These are phyloP conservation scores for Channa striata DNA, from an alignment of 2,797 vertebrate species.

Conservation along the genomic window DNA sequence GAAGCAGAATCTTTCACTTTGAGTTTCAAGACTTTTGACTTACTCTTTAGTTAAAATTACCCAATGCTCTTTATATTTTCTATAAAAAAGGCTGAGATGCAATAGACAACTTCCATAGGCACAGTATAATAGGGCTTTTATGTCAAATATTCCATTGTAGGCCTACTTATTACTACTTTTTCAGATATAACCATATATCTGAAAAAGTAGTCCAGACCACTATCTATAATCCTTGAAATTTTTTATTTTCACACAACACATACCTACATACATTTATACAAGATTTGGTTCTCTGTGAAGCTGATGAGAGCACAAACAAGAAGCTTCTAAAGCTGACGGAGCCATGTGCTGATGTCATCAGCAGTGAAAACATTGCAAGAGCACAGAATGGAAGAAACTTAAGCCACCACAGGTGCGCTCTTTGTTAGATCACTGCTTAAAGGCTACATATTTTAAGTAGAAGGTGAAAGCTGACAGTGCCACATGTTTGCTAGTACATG, in stretches of 20 bases:
- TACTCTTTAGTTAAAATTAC: neutral
- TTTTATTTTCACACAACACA: too few species aligned
- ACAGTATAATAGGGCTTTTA: too few species aligned
- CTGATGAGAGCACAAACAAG: neutral
- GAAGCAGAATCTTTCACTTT: neutral
- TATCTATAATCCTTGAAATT: too few species aligned
- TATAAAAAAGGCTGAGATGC: neutral
- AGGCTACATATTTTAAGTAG: slow-evolving; percentile 16
- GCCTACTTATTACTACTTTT: neutral
- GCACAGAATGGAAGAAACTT: slow-evolving; percentile 12
- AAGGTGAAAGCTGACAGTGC: slow-evolving; percentile 13
- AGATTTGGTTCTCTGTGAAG: neutral
- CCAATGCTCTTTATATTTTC: neutral
- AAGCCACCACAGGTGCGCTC: slow-evolving; percentile 32
- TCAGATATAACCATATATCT: too few species aligned
- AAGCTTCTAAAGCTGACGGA: neutral
- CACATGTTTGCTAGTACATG: neutral
- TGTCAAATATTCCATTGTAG: neutral
- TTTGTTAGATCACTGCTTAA: slow-evolving; percentile 21
- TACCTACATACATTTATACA: neutral
- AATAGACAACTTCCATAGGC: too few species aligned
- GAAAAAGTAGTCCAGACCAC: too few species aligned
- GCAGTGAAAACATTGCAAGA: neutral
- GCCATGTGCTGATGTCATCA: neutral
- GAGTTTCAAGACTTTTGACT: slow-evolving; percentile 9